These are phyloP conservation scores for Galbula dea DNA, from an alignment of 2,113 vertebrate species.

Conservation along the genomic window DNA sequence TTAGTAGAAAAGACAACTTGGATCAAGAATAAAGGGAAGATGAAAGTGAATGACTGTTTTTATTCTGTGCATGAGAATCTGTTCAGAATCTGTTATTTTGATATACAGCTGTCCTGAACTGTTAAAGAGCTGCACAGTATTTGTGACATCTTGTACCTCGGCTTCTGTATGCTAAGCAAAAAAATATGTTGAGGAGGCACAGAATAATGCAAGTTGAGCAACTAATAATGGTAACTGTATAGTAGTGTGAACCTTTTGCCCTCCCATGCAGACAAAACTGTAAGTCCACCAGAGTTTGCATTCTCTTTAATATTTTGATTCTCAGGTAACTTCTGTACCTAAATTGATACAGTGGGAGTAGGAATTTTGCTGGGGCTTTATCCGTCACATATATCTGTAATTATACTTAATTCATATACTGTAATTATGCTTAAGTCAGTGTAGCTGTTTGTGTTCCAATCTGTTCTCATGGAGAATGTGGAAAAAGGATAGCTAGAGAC, in stretches of 20 bases:
- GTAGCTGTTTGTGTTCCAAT: neutral
- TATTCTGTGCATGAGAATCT: neutral
- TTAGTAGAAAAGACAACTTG: neutral
- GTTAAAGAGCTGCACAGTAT: neutral
- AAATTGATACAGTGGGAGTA: neutral
- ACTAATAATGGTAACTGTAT: neutral
- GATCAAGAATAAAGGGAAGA: neutral
- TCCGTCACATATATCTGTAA: neutral
- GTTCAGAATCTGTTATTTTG: neutral
- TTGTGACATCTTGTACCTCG: neutral
- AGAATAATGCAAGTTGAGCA: neutral
- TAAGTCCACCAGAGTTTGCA: neutral
- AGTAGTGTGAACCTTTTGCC: neutral
- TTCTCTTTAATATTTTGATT: neutral
- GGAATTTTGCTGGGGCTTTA: neutral
- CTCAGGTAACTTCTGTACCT: neutral
- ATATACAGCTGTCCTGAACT: neutral
- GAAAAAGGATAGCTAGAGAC: neutral
- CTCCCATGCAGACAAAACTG: neutral
- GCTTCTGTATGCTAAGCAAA: neutral
- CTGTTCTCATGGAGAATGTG: neutral
- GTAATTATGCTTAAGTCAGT: neutral
- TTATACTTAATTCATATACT: neutral
- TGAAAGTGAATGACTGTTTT: neutral
- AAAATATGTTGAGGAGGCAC: neutral